Percentiles rank a stretch among this genome's conserved stretches.
These are phyloP conservation scores for Sinotaia quadrata DNA, from an alignment of 2,888 invertebrate species.

Conservation along the genomic window DNA sequence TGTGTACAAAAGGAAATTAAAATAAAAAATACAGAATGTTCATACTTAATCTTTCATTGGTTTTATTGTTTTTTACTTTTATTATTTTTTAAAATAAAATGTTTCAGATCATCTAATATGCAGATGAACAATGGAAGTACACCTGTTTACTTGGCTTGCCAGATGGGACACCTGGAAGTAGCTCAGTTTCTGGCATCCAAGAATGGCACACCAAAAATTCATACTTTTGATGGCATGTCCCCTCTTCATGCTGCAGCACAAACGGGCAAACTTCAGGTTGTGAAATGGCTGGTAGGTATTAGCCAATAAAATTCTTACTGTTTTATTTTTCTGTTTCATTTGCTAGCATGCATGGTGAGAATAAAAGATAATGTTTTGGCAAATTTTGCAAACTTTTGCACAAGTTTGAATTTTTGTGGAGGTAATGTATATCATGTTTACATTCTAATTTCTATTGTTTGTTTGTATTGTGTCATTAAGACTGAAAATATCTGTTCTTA, in stretches of 20 bases:
- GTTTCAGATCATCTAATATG: conserved; percentile 83
- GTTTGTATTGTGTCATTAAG: too few species aligned
- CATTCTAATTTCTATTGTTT: too few species aligned
- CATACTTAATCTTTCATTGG: neutral
- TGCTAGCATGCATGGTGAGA: neutral
- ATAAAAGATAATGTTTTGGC: too few species aligned
- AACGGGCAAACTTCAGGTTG: conserved; percentile 88
- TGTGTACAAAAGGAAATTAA: too few species aligned
- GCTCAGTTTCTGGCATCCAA: conserved; percentile 87
- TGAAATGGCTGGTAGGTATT: conserved; percentile 88
- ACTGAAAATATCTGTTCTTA: too few species aligned
- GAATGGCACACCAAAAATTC: conserved; percentile 85
- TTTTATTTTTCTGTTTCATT: neutral
- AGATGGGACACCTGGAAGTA: conserved; percentile 89
- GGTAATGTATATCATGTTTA: too few species aligned
- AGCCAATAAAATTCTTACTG: too few species aligned
- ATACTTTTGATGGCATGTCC: conserved; percentile 91
- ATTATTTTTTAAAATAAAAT: neutral
- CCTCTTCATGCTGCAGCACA: conserved; percentile 92
- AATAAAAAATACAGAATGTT: too few species aligned
- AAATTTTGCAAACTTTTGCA: too few species aligned
- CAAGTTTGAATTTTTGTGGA: too few species aligned
- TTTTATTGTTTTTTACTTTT: neutral
- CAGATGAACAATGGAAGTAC: conserved; percentile 95
- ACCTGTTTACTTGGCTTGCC: conserved; percentile 89